These are phyloP conservation scores for Palythoa caribaeorum DNA, from an alignment of 92 coral and sea anemone species.

Conservation along the genomic window DNA sequence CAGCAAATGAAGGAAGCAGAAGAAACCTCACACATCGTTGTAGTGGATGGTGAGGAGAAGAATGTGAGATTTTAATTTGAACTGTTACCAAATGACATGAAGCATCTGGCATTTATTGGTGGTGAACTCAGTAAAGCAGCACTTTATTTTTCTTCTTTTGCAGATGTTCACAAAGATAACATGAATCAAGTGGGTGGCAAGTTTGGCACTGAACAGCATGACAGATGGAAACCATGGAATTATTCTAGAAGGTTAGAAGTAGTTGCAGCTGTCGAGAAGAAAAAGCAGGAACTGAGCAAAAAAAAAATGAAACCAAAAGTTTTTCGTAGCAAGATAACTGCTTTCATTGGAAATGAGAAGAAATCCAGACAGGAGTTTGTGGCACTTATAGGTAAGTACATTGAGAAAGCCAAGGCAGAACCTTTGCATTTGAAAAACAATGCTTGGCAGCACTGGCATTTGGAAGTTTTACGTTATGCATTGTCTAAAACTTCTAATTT, in stretches of 20 bases:
- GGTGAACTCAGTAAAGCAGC: slow-evolving; percentile 26
- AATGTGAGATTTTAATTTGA: slow-evolving; percentile 25
- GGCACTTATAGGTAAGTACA: slow-evolving; percentile 23
- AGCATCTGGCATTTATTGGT: slow-evolving; percentile 32
- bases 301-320: not conserved
- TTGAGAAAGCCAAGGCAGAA: slow-evolving; percentile 27
- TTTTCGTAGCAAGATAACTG: not conserved
- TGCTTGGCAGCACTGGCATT: slow-evolving; percentile 28
- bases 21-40: not conserved
- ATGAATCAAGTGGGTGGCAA: not conserved
- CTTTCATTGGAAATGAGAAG: slow-evolving; percentile 9
- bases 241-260: slow-evolving; percentile 25
- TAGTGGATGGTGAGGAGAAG: slow-evolving; percentile 28
- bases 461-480: not conserved
- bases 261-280: slow-evolving; percentile 43
- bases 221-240: slow-evolving; percentile 68
- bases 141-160: slow-evolving; percentile 30
- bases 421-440: slow-evolving; percentile 24
- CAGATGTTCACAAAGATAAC: not conserved
- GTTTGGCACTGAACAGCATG: slow-evolving; percentile 44
- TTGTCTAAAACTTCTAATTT: slow-evolving; percentile 2
- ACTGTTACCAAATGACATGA: slow-evolving; percentile 27
- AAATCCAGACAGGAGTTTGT: slow-evolving; percentile 36
- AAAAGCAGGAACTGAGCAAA: slow-evolving; percentile 20
- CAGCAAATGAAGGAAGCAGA: slow-evolving; percentile 26